These are phyloP conservation scores for Vulpes vulpes DNA, from an alignment of 2,113 vertebrate genomes.

Conservation along the genomic window DNA sequence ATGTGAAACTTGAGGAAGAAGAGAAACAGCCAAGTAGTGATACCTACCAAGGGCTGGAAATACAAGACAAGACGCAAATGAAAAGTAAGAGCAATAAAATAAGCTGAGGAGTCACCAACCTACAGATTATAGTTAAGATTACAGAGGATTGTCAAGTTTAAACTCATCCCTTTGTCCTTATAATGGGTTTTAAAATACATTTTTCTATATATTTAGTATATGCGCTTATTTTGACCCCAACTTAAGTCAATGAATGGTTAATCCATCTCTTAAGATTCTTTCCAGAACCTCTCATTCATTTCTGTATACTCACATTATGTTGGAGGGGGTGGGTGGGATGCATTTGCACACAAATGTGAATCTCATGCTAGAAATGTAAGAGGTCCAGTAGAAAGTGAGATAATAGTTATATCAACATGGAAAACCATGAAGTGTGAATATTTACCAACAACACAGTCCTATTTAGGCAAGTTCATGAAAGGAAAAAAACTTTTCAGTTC, in stretches of 20 bases:
- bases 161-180: neutral
- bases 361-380: neutral
- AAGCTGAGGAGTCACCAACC: neutral
- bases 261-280: neutral
- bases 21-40: neutral
- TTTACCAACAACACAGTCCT: neutral
- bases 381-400: neutral
- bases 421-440: neutral
- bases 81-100: neutral
- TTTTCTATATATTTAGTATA: conserved; percentile 17
- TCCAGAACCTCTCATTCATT: neutral
- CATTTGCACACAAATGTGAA: neutral
- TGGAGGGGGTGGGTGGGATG: no score
- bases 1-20: neutral
- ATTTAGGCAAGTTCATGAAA: neutral
- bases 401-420: neutral
- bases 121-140: neutral
- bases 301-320: neutral
- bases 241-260: neutral
- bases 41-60: neutral
- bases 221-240: neutral
- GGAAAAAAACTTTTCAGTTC: neutral
- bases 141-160: neutral
- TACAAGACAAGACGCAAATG: neutral
- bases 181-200: conserved; percentile 4